Base-by-base conservation (phyloP, 1,140 invertebrate genomes). In the Diuraphis noxia region DNA sequence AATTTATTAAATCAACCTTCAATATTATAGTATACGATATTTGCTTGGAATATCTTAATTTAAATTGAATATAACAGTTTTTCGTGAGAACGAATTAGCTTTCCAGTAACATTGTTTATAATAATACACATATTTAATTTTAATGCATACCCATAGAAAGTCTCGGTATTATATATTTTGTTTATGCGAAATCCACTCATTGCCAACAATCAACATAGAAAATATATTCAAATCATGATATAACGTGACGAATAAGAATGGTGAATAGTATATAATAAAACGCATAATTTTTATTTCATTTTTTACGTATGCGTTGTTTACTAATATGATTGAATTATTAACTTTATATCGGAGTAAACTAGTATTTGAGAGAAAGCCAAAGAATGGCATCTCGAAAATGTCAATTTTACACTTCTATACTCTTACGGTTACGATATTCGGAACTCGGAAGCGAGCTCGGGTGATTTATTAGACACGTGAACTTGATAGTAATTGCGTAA, bases 401-500 rank as follows among this genome's bases (percentile, higher is more conserved):
- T 91, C 89, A 91, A 91, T 91, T 79, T 91, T 91, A 49, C 46
- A 82, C 89, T 91, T 82, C 10, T 72, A 72, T 72, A 72, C 25
- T 81, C 23, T 82, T 40, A 91, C 38, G 43, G 56, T 63, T 88
- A 23, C 25, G 34, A 81, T 49, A 49, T 82, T 81, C n/a, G 36
- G 77, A 91, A 91, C 49, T 81, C 21, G 89, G 89, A 91, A 91
- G 77, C 38, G 34, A 81, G n/a, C 46, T 21, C 36, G 23, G 21
- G 89, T 81, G 89, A 91, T 91, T 79, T 91, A 91, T 81, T 81
- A 49, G 77, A 43, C 19, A 30, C 3, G 23, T 81, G 56, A 81
- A 82, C 34, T 89, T 77, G 41, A 46, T 89, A n/a, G n/a, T 91
- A n/a, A 52, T 91, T 81, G 43, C 43, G 30, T 41, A 90, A 91